Percentiles rank a stretch among this genome's conserved stretches.
Evolutionary conservation across 2,888 invertebrate genomes (phyloP).

Genomic region (Drosophila demipolita): DNA sequence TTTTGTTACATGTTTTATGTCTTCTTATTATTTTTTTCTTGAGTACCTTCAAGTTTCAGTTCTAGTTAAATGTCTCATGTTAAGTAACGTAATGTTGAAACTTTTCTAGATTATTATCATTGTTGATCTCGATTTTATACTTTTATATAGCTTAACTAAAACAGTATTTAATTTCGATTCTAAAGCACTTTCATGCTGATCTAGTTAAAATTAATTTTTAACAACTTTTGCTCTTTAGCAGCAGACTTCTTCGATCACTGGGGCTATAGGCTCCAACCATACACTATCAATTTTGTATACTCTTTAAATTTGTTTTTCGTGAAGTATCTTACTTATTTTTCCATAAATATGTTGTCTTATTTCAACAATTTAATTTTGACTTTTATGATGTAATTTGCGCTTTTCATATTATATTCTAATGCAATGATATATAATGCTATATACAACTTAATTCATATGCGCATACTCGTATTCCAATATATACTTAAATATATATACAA

Average conservation of each 20-base stretch:
- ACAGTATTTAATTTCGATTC: constrained; percentile 17
- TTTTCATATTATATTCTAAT: constrained; percentile 42
- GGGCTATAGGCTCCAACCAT: constrained; percentile 35
- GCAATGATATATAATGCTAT: constrained; percentile 56
- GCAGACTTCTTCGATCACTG: constrained; percentile 18
- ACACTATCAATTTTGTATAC: constrained; percentile 1
- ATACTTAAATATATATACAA: constrained; percentile 39
- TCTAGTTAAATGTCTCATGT: constrained; percentile 40
- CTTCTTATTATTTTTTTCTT: constrained; percentile 5
- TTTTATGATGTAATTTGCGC: constrained; percentile 39
- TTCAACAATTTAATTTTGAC: not conserved
- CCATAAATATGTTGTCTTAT: not conserved
- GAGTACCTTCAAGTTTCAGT: constrained; percentile 21
- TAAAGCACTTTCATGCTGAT: constrained; percentile 36
- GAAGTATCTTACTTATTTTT: not conserved
- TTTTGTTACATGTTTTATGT: constrained; percentile 42
- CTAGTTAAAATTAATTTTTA: constrained; percentile 20
- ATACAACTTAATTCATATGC: constrained; percentile 48
- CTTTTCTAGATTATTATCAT: constrained; percentile 23
- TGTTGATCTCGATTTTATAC: constrained; percentile 7
- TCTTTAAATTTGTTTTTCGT: constrained; percentile 1
- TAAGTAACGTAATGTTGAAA: constrained; percentile 41
- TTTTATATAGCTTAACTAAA: constrained; percentile 7
- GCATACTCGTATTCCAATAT: constrained; percentile 56
- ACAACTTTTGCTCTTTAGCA: constrained; percentile 33